Evolutionary conservation across 2,888 invertebrate species (phyloP).

Genomic region (Serripes groenlandicus): DNA sequence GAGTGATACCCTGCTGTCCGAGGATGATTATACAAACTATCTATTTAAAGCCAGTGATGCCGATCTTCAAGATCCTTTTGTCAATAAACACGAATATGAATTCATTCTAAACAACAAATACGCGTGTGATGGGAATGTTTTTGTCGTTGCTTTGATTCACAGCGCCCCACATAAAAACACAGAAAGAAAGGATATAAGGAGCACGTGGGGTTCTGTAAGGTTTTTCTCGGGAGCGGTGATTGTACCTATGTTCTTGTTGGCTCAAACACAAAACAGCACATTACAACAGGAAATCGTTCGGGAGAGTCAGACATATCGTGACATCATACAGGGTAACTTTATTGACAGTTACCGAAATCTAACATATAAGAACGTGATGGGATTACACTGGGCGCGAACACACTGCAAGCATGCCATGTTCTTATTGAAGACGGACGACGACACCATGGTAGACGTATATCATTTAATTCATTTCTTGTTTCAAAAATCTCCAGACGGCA

Average conservation of each 20-base stretch:
- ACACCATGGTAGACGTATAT: slow-evolving; percentile 86
- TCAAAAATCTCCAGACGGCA: slow-evolving; percentile 50
- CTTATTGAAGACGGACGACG: slow-evolving; percentile 85
- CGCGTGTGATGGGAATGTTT: slow-evolving; percentile 58
- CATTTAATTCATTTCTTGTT: slow-evolving; percentile 87
- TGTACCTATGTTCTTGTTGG: slow-evolving; percentile 68
- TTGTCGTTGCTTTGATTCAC: slow-evolving; percentile 65
- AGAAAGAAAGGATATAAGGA: slow-evolving; percentile 65
- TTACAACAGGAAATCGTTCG: slow-evolving; percentile 51
- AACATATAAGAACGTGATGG: slow-evolving; percentile 83
- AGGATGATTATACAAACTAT: slow-evolving; percentile 31
- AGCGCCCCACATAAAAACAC: slow-evolving; percentile 62
- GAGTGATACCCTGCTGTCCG: background rate
- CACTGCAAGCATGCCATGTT: slow-evolving; percentile 82
- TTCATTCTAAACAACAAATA: slow-evolving; percentile 53
- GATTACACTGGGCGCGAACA: slow-evolving; percentile 78
- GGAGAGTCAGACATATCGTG: slow-evolving; percentile 61
- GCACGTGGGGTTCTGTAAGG: slow-evolving; percentile 70
- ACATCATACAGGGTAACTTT: slow-evolving; percentile 81
- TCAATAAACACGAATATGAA: slow-evolving; percentile 56
- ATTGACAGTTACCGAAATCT: slow-evolving; percentile 84
- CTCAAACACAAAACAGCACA: slow-evolving; percentile 19
- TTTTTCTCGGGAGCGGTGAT: slow-evolving; percentile 43
- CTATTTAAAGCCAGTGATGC: background rate
- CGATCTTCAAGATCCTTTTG: slow-evolving; percentile 32